Base-by-base conservation (phyloP, 2,797 vertebrate genomes). In the Nothura maculosa region DNA sequence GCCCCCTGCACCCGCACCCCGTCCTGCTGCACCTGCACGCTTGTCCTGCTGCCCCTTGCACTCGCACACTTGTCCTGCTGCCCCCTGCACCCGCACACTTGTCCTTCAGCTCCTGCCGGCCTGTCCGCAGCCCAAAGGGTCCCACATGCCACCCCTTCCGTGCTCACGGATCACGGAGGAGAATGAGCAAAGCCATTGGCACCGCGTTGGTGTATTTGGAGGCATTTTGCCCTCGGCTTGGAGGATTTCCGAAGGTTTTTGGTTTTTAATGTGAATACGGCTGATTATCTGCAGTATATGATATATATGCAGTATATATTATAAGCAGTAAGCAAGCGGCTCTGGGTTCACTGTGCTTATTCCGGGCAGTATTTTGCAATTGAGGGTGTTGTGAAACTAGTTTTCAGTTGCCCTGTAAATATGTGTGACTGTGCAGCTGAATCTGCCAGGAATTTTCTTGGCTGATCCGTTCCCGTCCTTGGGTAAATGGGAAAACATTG, bases 351-450 rank as follows among this genome's bases (percentile, higher is more conserved):
- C 68, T 36, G 64, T 17, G 58, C 79, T 89, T 28, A 7, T 27
- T 89, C 58, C 63, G 81, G 48, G 38, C 38, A 18, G 0, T 68
- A 45, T 89, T 94, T 94, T 94, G 95, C 92, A 96, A 36, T 5
- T 40, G 64, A n/a, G 43, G 72, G 75, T 79, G 73, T 94, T 87
- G 90, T 94, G 90, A 92, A 95, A 96, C n/a, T 45, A 69, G 19
- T 66, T 78, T 78, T 69, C 28, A 4, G 8, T n/a, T 78, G 55
- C 36, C 42, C 72, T 72, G 62, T 62, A 81, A 78, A 52, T 18
- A 5, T 69, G 14, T 22, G 61, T 85, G 94, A 60, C 79, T 25
- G 25, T 3, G 40, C 48, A 38, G 75, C 81, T 63, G 60, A 19
- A 34, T 61, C 70, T 90, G 85, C 91, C 64, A 40, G 64, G 85